Conservation (phyloP, 2,113 vertebrate genomes). For the Aphelocoma coerulescens region DNA sequence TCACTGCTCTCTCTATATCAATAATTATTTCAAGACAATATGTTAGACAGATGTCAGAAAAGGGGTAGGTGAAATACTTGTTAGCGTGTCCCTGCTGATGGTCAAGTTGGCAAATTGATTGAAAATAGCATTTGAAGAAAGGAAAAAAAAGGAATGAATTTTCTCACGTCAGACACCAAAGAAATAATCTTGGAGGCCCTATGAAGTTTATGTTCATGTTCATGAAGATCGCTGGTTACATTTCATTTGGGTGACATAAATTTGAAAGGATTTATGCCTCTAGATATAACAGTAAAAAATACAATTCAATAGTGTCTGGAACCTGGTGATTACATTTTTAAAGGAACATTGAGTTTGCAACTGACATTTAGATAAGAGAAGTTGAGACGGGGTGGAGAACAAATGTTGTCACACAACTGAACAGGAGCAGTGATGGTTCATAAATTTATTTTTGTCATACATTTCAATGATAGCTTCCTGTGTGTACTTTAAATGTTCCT, state of each 20-base stretch:
- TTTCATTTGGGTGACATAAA: conserved; percentile 43
- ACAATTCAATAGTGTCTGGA: conserved; percentile 40
- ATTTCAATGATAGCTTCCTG: conserved; percentile 1
- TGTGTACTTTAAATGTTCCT: not conserved
- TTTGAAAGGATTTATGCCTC: conserved; percentile 50
- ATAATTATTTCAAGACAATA: conserved; percentile 8
- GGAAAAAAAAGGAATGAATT: not conserved
- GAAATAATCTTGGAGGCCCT: not conserved
- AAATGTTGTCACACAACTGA: conserved; percentile 31
- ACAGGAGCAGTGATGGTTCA: not conserved
- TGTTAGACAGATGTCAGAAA: not conserved
- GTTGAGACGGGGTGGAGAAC: not conserved
- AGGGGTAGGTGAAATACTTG: not conserved
- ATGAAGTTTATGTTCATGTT: not conserved
- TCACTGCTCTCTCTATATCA: not conserved
- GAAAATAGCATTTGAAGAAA: not conserved
- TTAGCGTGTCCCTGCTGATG: not conserved
- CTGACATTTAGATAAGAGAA: conserved; percentile 52
- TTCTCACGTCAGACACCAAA: not conserved
- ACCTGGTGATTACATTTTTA: conserved; percentile 61
- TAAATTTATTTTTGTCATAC: conserved; percentile 44
- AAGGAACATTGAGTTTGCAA: conserved; percentile 50
- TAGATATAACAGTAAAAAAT: conserved; percentile 31
- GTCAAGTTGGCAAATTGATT: not conserved
- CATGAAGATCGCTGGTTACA: not conserved